phyloP scores from a whole-genome alignment of 2,113 vertebrate species.

The Pomatorhinus ruficollis region DNA sequence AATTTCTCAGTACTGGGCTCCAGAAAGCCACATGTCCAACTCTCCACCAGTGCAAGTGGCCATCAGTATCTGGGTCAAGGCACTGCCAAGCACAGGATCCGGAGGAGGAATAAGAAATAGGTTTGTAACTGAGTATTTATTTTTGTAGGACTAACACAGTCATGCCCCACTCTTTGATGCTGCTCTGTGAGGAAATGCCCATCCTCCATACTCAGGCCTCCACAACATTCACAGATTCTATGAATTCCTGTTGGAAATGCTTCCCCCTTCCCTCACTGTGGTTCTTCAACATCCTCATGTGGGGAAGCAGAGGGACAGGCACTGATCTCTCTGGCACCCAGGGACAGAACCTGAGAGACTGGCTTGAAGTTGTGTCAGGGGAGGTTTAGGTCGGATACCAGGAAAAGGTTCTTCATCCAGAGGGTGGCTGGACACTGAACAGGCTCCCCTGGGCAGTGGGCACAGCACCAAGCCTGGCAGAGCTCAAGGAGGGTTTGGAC shows the following conservation, averaged over 20 bases:
- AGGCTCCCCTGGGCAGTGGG: neutral
- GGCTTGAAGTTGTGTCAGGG: neutral
- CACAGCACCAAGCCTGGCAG: neutral
- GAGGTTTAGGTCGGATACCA: neutral
- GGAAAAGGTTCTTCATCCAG: neutral
- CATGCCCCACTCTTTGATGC: accelerated
- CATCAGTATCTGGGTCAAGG: neutral
- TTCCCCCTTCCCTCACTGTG: neutral
- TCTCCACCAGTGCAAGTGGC: neutral
- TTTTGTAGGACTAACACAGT: neutral
- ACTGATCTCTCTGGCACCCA: neutral
- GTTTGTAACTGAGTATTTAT: neutral
- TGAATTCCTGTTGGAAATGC: neutral
- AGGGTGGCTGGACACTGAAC: accelerated
- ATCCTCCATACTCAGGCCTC: neutral
- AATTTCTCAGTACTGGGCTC: neutral
- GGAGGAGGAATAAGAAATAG: neutral
- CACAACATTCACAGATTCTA: too few relatives aligned
- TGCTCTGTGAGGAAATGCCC: neutral
- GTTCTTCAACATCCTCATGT: neutral
- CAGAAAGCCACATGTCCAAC: neutral
- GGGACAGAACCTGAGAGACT: accelerated
- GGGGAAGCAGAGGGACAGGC: neutral
- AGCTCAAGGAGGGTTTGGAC: neutral
- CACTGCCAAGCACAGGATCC: neutral